Percentiles rank a stretch among this genome's conserved stretches.
Conservation (phyloP, 2,888 invertebrate species). For the Ferrisia virgata region DNA sequence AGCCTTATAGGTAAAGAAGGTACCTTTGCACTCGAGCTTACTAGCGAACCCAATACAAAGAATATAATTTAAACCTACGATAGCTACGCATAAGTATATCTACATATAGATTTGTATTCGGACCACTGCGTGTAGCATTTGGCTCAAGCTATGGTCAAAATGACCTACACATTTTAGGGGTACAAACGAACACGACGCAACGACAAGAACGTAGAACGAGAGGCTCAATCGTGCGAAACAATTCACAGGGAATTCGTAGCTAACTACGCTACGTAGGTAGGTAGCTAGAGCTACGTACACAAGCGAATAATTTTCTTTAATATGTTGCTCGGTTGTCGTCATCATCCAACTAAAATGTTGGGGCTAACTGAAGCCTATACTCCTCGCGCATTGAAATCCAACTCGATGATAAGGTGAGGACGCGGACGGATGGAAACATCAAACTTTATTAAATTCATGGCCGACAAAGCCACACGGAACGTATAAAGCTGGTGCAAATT, state of each 20-base stretch:
- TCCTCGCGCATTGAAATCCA: background rate
- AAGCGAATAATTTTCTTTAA: background rate
- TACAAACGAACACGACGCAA: background rate
- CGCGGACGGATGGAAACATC: background rate
- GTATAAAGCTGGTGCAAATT: background rate
- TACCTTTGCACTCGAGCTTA: no score
- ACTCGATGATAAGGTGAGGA: background rate
- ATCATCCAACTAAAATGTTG: background rate
- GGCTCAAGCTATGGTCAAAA: background rate
- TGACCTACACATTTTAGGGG: background rate
- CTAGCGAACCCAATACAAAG: no score
- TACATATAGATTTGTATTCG: no score
- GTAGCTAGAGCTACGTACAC: no score
- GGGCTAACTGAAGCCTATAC: background rate
- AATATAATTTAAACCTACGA: no score
- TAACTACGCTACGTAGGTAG: no score
- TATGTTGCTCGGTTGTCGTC: background rate
- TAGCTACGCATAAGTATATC: no score
- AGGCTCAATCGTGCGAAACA: constrained; percentile 7
- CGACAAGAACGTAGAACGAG: no score
- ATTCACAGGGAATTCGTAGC: background rate
- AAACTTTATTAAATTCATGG: constrained; percentile 16
- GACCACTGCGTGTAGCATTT: background rate
- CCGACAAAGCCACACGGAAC: background rate
- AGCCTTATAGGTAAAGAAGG: no score